Conservation (phyloP, 2,797 vertebrate genomes). For the Sparidentex hasta region DNA sequence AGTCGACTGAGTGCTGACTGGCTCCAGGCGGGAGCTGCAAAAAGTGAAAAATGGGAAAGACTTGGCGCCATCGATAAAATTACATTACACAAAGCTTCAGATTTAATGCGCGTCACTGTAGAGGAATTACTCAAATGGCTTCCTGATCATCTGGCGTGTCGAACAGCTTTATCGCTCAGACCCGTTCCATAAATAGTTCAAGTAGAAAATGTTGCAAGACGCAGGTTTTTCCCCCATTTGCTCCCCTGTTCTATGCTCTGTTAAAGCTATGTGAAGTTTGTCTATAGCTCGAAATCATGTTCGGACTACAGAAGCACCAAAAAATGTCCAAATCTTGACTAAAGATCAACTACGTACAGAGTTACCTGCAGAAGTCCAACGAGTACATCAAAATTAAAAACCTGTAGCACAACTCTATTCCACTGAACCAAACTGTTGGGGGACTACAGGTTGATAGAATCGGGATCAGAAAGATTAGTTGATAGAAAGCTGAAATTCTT, state of each 20-base stretch:
- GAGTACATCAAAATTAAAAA: neutral
- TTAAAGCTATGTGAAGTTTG: neutral
- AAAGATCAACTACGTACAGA: neutral
- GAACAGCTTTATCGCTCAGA: neutral
- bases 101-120: neutral
- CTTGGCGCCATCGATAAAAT: constrained; percentile 1
- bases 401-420: neutral
- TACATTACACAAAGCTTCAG: neutral
- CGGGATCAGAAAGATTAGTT: too few species aligned
- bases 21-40: constrained; percentile 93
- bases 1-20: constrained; percentile 89
- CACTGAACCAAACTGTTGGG: too few species aligned
- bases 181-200: neutral
- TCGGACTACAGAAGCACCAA: neutral
- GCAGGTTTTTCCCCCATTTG: neutral
- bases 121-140: neutral
- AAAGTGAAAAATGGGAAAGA: neutral
- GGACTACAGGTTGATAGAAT: too few species aligned
- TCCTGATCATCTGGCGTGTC: neutral
- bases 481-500: neutral
- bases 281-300: neutral
- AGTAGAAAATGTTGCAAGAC: neutral
- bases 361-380: neutral
- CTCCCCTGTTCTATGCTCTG: neutral
- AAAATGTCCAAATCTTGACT: neutral